A percentile compares a stretch with the other conserved stretches of the same genome.
Conservation (phyloP, 2,797 vertebrate species). For the Limnodromus scolopaceus region DNA sequence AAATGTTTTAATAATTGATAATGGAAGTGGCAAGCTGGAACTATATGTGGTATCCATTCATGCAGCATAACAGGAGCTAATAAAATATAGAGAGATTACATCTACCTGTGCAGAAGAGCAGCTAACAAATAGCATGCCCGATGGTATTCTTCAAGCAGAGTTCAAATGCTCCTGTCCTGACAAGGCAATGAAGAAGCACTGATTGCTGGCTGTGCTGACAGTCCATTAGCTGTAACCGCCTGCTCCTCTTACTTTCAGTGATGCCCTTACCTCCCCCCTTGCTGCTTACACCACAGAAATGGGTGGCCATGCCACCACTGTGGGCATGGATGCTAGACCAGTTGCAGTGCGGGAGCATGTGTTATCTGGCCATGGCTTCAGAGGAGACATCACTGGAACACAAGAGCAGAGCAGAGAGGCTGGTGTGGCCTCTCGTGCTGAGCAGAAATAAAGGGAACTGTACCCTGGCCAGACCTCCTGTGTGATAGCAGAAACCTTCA, state of each 20-base stretch:
- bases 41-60: background rate
- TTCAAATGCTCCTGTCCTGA: background rate
- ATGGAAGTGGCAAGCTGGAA: background rate
- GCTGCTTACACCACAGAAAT: background rate
- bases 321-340: background rate
- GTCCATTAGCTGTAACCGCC: background rate
- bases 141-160: background rate
- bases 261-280: background rate
- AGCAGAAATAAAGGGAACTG: background rate
- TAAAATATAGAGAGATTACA: background rate
- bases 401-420: background rate
- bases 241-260: background rate
- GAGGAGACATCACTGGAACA: background rate
- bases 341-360: fast-evolving
- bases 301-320: too few relatives aligned
- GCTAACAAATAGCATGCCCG: fast-evolving
- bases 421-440: background rate
- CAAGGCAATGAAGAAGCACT: background rate
- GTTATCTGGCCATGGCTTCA: background rate
- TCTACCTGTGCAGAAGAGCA: background rate
- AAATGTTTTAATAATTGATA: background rate
- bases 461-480: background rate
- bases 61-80: background rate
- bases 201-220: background rate
- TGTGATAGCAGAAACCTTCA: background rate